Conservation (phyloP, 2,113 vertebrate genomes). For the Cnemophilus loriae region DNA sequence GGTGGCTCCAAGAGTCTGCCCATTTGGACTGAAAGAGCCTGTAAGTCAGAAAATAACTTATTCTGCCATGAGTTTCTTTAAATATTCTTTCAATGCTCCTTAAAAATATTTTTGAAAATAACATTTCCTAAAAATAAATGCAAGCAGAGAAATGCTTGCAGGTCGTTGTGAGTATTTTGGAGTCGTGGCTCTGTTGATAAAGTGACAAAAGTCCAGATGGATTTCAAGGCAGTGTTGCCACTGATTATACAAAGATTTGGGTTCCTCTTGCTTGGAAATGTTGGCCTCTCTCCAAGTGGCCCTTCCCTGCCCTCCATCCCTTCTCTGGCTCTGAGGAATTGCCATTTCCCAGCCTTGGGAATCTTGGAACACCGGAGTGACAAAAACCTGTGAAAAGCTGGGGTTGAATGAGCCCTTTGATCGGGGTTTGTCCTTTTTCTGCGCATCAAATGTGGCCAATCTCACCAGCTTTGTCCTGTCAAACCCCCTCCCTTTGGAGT, state of each 20-base stretch:
- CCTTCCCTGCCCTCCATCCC: not conserved
- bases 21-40: not conserved
- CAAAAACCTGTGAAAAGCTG: not conserved
- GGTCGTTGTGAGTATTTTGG: not conserved
- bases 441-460: not conserved
- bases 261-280: not conserved
- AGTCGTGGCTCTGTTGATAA: not conserved
- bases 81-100: not conserved
- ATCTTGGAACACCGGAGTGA: not conserved
- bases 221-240: not conserved
- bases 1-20: not conserved
- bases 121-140: not conserved
- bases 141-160: not conserved
- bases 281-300: not conserved
- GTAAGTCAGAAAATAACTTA: slow-evolving; percentile 40
- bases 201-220: not conserved
- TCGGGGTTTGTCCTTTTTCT: not conserved
- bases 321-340: not conserved
- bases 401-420: not conserved
- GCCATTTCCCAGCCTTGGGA: not conserved
- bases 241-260: not conserved
- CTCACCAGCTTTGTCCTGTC: not conserved
- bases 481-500: not conserved
- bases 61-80: no score
- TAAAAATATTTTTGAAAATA: not conserved